Evolutionary conservation across 1,140 invertebrate genomes (phyloP), one percentile per base, ranked within the genome.

Genomic region (Leptestheria dahalacensis): DNA sequence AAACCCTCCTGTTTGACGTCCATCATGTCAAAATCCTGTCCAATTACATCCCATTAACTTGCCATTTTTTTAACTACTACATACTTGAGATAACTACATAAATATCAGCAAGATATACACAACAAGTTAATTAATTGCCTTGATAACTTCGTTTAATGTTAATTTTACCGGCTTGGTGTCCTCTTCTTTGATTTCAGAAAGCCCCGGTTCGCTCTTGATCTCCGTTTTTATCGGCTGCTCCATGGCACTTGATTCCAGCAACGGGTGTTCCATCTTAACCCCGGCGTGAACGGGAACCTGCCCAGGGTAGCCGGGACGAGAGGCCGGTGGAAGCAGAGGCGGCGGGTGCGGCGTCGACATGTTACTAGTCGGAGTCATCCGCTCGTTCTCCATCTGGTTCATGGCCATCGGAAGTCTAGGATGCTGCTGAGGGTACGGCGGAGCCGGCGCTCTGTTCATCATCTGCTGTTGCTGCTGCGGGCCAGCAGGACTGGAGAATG

Each of bases 381-480:
- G 53, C 26, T 55, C 53, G n/a, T 29, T 55, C 24, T 48, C 18
- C 48, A 54, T 48, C 24, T 10, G 21, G 25, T 59, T 46, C 48
- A 51, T 18, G 15, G 18, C 15, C 54, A 59, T 48, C 29, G 33
- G 50, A 25, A 41, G 28, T 10, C 33, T 24, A 41, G 46, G 29
- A 15, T 59, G 57, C 47, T 59, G 57, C 24, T 59, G 57, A 24
- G 48, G 29, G 59, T 60, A 60, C 15, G 49, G 24, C 23, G 58
- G 58, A 25, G 51, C 28, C 18, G 58, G 58, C 26, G 24, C 48
- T 29, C 51, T 48, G 26, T 60, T 60, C 1, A 48, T 28, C 23
- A 64, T 61, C 51, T 64, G 65, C 21, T 62, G 65, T 25, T 65
- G 65, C 21, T 62, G 65, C 28, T 65, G 65, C 21, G 60, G 61